Evolutionary conservation across 2,888 invertebrate species (phyloP).

Genomic region (Lasioglossum marginatum): DNA sequence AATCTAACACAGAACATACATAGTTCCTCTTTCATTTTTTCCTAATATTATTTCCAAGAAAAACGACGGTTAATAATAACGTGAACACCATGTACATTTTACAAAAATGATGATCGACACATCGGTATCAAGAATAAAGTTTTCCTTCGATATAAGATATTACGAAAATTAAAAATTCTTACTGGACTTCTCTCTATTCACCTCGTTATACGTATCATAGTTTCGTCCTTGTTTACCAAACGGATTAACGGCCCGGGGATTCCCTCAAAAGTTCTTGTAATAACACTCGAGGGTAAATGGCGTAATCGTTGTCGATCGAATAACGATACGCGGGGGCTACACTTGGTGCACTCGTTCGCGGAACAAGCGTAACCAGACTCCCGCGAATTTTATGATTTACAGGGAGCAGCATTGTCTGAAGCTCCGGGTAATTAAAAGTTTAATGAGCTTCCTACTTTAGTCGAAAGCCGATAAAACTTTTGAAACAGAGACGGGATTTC

Average conservation of each 20-base stretch:
- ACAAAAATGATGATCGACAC: no score
- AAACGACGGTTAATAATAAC: no score
- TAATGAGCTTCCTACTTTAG: constrained; percentile 1
- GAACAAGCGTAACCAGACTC: background rate
- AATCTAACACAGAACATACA: no score
- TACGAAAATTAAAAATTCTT: no score
- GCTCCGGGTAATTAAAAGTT: background rate
- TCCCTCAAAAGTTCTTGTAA: background rate
- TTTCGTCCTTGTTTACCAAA: background rate
- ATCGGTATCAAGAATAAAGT: no score
- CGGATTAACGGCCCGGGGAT: background rate
- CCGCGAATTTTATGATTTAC: background rate
- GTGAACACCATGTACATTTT: no score
- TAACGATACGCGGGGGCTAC: background rate
- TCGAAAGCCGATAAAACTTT: background rate
- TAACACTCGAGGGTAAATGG: background rate
- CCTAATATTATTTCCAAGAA: no score
- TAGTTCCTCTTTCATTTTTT: no score
- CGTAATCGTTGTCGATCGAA: background rate
- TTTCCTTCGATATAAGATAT: no score
- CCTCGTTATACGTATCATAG: background rate
- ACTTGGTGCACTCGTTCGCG: background rate
- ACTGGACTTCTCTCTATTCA: background rate
- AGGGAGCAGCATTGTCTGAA: background rate
- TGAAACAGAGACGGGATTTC: background rate